Conservation (phyloP, 2,113 vertebrate genomes). For the Peucedramus taeniatus region DNA sequence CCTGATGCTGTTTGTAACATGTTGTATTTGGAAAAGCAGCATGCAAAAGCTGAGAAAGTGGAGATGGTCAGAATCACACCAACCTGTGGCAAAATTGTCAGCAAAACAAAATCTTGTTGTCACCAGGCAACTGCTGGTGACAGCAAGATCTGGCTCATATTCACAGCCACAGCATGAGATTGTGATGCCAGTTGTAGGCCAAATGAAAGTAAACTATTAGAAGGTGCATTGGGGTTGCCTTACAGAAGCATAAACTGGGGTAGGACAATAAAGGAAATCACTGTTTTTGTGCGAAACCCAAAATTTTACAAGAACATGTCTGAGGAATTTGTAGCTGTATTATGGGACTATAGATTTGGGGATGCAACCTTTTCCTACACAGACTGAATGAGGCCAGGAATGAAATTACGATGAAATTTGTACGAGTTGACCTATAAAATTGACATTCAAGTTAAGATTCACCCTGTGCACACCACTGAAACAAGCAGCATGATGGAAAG, state of each 20-base stretch:
- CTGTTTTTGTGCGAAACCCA: neutral
- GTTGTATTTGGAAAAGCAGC: neutral
- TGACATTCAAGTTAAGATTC: neutral
- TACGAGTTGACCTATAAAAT: neutral
- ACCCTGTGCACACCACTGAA: neutral
- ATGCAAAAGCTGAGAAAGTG: neutral
- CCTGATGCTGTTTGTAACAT: neutral
- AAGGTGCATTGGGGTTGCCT: neutral
- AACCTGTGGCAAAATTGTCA: neutral
- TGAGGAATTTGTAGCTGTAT: neutral
- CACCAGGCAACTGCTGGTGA: too few species aligned
- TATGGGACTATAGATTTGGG: neutral
- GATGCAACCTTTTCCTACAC: neutral
- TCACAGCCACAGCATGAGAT: neutral
- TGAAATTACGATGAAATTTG: neutral
- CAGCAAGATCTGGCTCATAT: too few species aligned
- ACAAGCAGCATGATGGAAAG: neutral
- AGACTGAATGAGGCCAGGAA: neutral
- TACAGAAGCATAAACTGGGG: accelerated
- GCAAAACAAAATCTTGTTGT: neutral
- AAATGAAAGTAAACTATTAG: neutral
- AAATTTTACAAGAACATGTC: neutral
- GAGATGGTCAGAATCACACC: neutral
- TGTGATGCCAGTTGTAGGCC: neutral
- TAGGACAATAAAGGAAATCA: neutral